Evolutionary conservation across 2,113 vertebrate species (phyloP).

Genomic region (Melanotaenia duboulayi): DNA sequence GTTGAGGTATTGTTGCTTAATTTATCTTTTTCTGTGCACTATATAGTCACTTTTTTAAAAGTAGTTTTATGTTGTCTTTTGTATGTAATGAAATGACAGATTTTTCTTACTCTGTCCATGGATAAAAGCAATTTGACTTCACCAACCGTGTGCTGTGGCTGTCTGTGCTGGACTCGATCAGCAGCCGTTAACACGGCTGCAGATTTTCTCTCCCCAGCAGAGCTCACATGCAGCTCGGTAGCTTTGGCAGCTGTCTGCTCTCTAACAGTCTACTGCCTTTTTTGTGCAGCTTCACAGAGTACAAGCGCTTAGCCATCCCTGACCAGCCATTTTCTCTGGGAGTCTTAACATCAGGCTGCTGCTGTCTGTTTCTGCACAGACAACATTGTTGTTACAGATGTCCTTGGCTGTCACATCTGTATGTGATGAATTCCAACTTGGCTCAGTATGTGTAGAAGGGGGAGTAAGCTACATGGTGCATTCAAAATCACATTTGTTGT

Average conservation of each 20-base stretch:
- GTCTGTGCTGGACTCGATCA: constrained; percentile 9
- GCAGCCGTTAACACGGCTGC: constrained; percentile 37
- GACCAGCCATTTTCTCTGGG: constrained; percentile 42
- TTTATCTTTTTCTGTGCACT: not conserved
- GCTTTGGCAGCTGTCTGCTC: constrained; percentile 40
- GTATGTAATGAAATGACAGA: not conserved
- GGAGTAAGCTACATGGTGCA: constrained; percentile 20
- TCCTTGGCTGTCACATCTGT: constrained; percentile 48
- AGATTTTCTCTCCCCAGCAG: constrained; percentile 37
- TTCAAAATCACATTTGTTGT: constrained; percentile 2
- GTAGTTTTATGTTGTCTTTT: not conserved
- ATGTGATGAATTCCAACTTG: constrained; percentile 33
- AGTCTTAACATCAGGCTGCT: constrained; percentile 52
- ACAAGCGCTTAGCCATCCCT: constrained; percentile 34
- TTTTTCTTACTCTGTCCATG: not conserved
- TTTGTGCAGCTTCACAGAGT: constrained; percentile 20
- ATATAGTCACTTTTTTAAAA: not conserved
- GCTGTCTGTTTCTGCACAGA: constrained; percentile 31
- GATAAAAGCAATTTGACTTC: constrained; percentile 2
- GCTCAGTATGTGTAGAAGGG: not conserved
- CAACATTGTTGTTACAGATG: constrained; percentile 52
- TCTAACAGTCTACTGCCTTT: constrained; percentile 11
- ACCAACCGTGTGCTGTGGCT: constrained; percentile 2
- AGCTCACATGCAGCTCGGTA: constrained; percentile 34
- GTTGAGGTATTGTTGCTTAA: no score